Percentiles rank a stretch among this genome's conserved stretches.
Evolutionary conservation across 2,113 vertebrate species (phyloP).

Genomic region (Otis tarda): DNA sequence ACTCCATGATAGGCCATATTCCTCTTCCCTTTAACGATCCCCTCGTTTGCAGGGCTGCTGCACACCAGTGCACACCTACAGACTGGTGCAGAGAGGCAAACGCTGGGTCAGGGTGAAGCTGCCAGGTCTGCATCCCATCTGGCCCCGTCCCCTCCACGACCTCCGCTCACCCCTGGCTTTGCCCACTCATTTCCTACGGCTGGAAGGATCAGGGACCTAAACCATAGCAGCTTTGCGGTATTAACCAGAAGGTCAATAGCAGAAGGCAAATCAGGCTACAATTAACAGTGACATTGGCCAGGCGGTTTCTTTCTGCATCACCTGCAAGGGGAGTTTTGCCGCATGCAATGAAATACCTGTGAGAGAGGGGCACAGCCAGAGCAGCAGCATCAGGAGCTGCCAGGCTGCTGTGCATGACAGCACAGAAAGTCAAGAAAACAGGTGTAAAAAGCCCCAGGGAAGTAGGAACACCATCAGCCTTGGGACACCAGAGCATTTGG

Average conservation of each 20-base stretch:
- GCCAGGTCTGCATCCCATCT: neutral
- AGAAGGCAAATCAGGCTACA: neutral
- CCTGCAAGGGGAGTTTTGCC: neutral
- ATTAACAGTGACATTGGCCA: neutral
- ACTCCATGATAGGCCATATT: too few species aligned
- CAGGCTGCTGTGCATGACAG: neutral
- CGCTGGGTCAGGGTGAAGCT: neutral
- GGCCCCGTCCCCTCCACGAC: neutral
- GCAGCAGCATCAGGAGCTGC: neutral
- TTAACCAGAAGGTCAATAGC: neutral
- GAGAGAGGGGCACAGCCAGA: neutral
- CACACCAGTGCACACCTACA: too few species aligned
- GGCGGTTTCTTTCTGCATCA: too few species aligned
- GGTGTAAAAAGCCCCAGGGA: too few species aligned
- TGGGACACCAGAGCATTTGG: too few species aligned
- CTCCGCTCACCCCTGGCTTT: neutral
- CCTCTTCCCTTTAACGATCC: neutral
- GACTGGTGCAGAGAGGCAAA: neutral
- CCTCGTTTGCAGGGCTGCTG: neutral
- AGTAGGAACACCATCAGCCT: too few species aligned
- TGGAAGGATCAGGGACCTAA: neutral
- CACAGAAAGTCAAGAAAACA: too few species aligned
- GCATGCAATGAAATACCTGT: too few species aligned
- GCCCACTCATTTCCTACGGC: neutral
- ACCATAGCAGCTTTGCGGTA: too few species aligned